Evolutionary conservation across 2,113 vertebrate species (phyloP), one percentile per base, ranked within the genome.

Genomic region (Tympanuchus pallidicinctus): DNA sequence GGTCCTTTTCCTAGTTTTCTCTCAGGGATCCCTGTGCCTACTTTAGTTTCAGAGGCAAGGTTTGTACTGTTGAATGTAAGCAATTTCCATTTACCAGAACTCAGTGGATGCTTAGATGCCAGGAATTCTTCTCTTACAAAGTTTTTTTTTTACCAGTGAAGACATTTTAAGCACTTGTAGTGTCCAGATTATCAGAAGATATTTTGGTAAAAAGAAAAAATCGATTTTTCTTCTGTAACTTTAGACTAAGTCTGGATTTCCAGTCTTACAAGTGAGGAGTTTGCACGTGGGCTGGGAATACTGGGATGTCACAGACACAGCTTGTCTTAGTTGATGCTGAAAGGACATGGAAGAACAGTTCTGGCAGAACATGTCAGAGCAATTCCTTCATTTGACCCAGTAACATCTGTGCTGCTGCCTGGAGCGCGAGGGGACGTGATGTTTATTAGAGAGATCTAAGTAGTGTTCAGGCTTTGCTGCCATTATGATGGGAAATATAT

Each of bases 331-430:
- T 25, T 82, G 30, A 19, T 75, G 75, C 69, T 61, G 80, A 36
- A 90, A n/a, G 74, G 82, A 82, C 63, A 22, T 0, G 0, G 73
- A 93, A 80, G 34, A 89, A 64, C 20, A 71, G 22, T 82, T 79
- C 87, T 74, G 78, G 19, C 67, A 66, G 50, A 86, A 74, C 0
- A 0, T 78, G 28, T 43, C 81, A 43, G 92, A 95, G 83, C 17
- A 79, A 32, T 85, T 89, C 38, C 43, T 89, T 91, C 21, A 4
- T 40, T 25, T 89, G 79, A 89, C 76, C 86, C 7, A 4, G 0
- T 86, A 76, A 86, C 65, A 74, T 71, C 74, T 88, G 34, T 91
- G n/a, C 61, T 92, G 75, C 38, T 93, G 25, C 86, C 61, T 70
- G 14, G 32, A 70, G 32, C 50, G 36, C 57, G 42, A 8, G 78